A percentile compares a stretch with the other conserved stretches of the same genome.
phyloP scores from a whole-genome alignment of 2,113 vertebrate genomes.

The Miniopterus natalensis region DNA sequence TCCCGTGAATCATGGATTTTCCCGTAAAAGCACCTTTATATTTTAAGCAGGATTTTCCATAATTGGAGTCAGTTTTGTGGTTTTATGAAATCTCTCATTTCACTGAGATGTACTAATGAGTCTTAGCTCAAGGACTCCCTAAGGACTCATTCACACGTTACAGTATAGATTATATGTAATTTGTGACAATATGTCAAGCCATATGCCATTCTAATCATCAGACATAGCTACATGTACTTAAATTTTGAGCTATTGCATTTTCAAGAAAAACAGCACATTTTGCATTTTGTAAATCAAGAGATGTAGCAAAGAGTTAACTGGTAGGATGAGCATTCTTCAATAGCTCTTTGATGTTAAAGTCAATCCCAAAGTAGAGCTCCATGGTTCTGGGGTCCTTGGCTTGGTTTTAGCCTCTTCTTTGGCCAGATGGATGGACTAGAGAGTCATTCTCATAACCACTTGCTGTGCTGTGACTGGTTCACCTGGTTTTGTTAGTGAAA shows the following conservation, averaged over 20 bases:
- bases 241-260: background rate
- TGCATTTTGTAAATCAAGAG: background rate
- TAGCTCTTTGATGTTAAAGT: background rate
- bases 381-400: rapidly evolving
- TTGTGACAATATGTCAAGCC: constrained; percentile 39
- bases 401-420: background rate
- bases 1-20: background rate
- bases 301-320: background rate
- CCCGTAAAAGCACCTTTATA: constrained; percentile 19
- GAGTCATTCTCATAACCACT: rapidly evolving
- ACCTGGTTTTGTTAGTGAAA: background rate
- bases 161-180: background rate
- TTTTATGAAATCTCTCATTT: constrained; percentile 55
- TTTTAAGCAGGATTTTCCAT: constrained; percentile 61
- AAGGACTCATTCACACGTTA: background rate
- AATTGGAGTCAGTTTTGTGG: constrained; percentile 7
- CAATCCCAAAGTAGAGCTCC: background rate
- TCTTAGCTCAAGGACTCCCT: constrained; percentile 57
- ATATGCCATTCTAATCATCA: constrained; percentile 13
- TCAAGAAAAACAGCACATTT: background rate
- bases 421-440: no score
- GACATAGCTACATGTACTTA: background rate
- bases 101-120: constrained; percentile 20
- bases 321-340: background rate
- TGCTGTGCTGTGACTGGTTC: background rate